Evolutionary conservation across 2,113 vertebrate genomes (phyloP), one percentile per base, ranked within the genome.

Genomic region (Leptocoma aspasia): DNA sequence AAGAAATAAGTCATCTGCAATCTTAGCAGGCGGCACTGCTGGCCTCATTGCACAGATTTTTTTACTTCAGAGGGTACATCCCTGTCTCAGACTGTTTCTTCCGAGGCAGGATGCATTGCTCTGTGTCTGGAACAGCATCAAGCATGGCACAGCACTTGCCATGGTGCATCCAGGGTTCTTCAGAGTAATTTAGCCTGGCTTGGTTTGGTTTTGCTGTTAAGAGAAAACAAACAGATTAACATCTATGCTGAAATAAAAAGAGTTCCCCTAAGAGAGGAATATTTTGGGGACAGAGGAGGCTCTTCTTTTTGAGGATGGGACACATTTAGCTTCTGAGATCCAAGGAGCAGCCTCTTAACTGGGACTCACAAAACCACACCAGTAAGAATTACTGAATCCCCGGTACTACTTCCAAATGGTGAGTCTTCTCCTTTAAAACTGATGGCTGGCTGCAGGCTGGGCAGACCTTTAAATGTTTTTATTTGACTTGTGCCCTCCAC

Each of bases 401-500:
- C 50, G 44, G 68, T 4, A 11, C 39, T 7, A 7, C 27, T 56
- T 81, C 47, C 1, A 3, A 50, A 39, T 5, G 16, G 9, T 13
- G 3, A 18, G 53, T 44, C 47, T 82, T 54, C 69, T 86, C 75
- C 24, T 15, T 78, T 91, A 91, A 70, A 42, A 13, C 64, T 14
- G 22, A 45, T 19, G 72, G 61, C 63, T 88, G 66, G 64, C 69
- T 47, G n/a, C 53, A 57, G 56, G 49, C 86, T 92, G 72, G 76
- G 61, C 72, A 96, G 76, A 70, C 61, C 63, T 87, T 93, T 94
- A 94, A 96, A 91, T 86, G 86, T 82, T 95, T 82, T 95, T 93
- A 44, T 94, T 92, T 95, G 83, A 95, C 92, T 95, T 87, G 82
- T 96, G 96, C 92, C 96, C 90, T 94, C 31, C 69, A 9, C 79